phyloP scores from a whole-genome alignment of 2,888 invertebrate species.

The Geotrupes spiniger region DNA sequence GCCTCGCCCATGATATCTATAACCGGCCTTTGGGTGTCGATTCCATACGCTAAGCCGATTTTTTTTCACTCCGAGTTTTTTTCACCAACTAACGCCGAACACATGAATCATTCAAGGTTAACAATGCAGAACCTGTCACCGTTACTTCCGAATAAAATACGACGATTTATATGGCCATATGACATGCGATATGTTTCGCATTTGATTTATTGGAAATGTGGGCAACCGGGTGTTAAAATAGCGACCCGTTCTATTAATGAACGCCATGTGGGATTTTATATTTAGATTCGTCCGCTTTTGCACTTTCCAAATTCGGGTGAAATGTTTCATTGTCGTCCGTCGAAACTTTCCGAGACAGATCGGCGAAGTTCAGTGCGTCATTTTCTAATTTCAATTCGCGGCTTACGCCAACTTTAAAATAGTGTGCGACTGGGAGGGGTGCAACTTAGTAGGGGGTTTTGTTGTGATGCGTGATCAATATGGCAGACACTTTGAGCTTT shows the following conservation, averaged over 20 bases:
- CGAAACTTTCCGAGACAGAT: constrained; percentile 2
- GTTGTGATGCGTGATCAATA: too few species aligned
- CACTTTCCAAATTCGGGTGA: constrained; percentile 32
- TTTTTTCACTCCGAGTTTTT: constrained; percentile 22
- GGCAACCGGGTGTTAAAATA: constrained; percentile 8
- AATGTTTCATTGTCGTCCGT: constrained; percentile 16
- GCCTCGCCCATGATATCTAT: constrained; percentile 29
- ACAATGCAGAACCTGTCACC: constrained; percentile 12
- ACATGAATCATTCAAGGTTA: constrained; percentile 25
- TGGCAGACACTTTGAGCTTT: too few species aligned
- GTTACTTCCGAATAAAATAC: constrained; percentile 2
- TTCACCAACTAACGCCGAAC: constrained; percentile 27
- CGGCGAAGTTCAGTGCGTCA: too few species aligned
- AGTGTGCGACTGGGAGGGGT: too few species aligned
- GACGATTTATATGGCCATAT: constrained; percentile 37
- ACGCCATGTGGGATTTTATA: constrained; percentile 38
- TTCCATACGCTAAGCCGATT: constrained; percentile 18
- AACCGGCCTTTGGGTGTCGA: constrained; percentile 18
- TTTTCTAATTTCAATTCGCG: too few species aligned
- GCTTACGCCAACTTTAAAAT: too few species aligned
- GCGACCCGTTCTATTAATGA: constrained; percentile 31
- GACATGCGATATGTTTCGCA: constrained; percentile 36
- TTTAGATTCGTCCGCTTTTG: constrained; percentile 28
- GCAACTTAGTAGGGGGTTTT: too few species aligned
- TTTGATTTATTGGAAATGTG: constrained; percentile 11